Base-by-base conservation (phyloP, 2,888 invertebrate species). In the Pseudeuparius sepicola region DNA sequence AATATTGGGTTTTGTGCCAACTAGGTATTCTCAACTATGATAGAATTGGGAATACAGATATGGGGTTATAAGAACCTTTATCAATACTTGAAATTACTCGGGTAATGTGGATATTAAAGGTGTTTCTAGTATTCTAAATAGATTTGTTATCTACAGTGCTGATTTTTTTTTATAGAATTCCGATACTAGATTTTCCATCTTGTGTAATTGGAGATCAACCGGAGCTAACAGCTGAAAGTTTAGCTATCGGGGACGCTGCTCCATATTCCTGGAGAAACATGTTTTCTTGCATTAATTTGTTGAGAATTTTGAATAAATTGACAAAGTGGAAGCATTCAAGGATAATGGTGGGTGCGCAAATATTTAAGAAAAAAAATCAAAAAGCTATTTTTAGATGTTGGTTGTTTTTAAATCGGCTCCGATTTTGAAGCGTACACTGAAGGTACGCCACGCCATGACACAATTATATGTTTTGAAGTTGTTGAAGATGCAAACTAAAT, bases 271-370 rank as follows among this genome's bases (percentile, higher is more conserved):
- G 97, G 98, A 74, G 97, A 47, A 99, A 98, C 67, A 81, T 98
- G 34, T 98, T 94, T 64, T 90, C 94, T 3, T 94, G 96, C 57
- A 93, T 98, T 39, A 99, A 98, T 68, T 66, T 99, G 32, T 65
- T 98, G 42, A 74, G 98, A 49, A 89, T 98, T 49, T 72, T 98
- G 34, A 99, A 99, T 63, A 99, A 98, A 66, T 69, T 98, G 37
- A 97, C 96, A 24, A 99, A 99, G 64, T 96, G 97, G 92, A 98
- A 98, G 60, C 96, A 97, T 63, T 96, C 97, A n/a, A 76, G 98
- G 44, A 90, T 92, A 41, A 92, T 92, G 90, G 71, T 70, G 56
- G 53, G 39, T 14, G 15, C n/a, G 27, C 7, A 23, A 13, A 25
- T 16, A n/a, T n/a, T n/a, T n/a, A n/a, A n/a, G n/a, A n/a, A n/a